These are phyloP conservation scores for Rhodeus uyekii DNA, from an alignment of 2,797 vertebrate genomes.

Conservation along the genomic window DNA sequence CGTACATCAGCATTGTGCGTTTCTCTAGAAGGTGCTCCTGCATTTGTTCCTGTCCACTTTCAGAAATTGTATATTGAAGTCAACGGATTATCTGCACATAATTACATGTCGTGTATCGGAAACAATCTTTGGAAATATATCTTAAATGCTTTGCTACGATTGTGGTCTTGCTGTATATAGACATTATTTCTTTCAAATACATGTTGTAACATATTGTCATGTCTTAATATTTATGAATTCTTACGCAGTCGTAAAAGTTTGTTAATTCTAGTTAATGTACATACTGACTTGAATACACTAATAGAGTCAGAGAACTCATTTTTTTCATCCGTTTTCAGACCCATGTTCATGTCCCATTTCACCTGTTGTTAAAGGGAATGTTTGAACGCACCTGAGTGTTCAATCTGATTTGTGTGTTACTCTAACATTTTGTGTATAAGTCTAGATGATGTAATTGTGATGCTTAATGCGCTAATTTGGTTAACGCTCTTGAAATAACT, in stretches of 20 bases:
- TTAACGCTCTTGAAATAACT: conserved; percentile 27
- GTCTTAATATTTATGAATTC: conserved; percentile 36
- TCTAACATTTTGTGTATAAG: conserved; percentile 35
- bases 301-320: conserved; percentile 27
- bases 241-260: conserved; percentile 28
- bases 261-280: conserved; percentile 43
- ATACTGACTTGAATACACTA: conserved; percentile 39
- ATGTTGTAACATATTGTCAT: conserved; percentile 36
- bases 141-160: not conserved
- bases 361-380: conserved; percentile 23
- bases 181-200: conserved; percentile 1
- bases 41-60: not conserved
- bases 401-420: conserved; percentile 25
- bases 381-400: conserved; percentile 32
- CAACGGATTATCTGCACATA: not conserved
- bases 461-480: conserved; percentile 26
- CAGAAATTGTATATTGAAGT: not conserved
- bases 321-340: conserved; percentile 23
- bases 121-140: not conserved
- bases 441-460: conserved; percentile 49
- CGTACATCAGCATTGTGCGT: not conserved
- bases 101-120: not conserved
- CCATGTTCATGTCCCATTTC: conserved; percentile 5
- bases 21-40: not conserved
- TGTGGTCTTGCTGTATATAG: conserved; percentile 2